Percentiles rank a stretch among this genome's conserved stretches.
phyloP scores from a whole-genome alignment of 2,888 invertebrate species.

The Geophilus truncorum region DNA sequence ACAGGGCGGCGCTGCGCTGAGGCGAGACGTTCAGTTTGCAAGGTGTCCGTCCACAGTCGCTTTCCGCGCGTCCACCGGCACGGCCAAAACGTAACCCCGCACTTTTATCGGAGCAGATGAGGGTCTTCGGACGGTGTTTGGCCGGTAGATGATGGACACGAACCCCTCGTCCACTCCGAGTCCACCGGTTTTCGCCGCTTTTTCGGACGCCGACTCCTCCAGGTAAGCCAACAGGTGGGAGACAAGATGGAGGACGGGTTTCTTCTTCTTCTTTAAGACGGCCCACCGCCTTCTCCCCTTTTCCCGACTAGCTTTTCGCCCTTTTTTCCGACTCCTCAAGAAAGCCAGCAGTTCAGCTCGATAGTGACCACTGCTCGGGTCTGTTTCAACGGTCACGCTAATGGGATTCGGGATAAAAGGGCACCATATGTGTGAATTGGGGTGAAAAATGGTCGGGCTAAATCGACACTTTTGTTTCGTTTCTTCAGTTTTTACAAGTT shows the following conservation, averaged over 20 bases:
- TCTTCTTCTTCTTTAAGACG: conserved; percentile 18
- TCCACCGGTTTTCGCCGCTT: not conserved
- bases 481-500: too few relatives aligned
- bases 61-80: not conserved
- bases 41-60: not conserved
- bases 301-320: not conserved
- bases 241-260: conserved; percentile 8
- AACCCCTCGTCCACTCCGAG: not conserved
- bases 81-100: not conserved
- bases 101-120: not conserved
- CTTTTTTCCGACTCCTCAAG: not conserved
- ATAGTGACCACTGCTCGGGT: too few relatives aligned
- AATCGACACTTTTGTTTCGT: not conserved
- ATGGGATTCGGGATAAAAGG: not conserved
- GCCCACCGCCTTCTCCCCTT: not conserved
- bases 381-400: not conserved
- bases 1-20: not conserved
- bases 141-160: not conserved
- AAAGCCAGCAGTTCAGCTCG: too few relatives aligned
- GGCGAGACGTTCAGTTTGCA: not conserved
- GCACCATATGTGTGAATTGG: not conserved
- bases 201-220: not conserved
- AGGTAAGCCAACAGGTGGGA: conserved; percentile 2
- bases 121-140: not conserved
- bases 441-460: not conserved